Evolutionary conservation across 2,888 invertebrate species (phyloP).

Genomic region (Platerodrilus igneus): DNA sequence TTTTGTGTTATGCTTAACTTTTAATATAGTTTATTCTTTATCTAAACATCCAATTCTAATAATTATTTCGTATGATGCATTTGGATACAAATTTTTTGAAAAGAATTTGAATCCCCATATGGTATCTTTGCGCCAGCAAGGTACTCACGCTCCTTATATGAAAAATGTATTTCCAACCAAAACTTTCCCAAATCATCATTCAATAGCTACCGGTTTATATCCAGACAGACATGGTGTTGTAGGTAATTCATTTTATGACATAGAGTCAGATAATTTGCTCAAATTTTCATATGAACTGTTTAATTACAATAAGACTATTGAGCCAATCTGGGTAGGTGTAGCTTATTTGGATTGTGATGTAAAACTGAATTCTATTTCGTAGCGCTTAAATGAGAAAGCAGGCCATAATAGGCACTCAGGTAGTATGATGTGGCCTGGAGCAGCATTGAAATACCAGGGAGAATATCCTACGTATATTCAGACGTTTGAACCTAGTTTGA

Average conservation of each 20-base stretch:
- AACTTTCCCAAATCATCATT: constrained; percentile 71
- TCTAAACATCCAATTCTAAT: constrained; percentile 52
- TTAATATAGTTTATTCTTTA: constrained; percentile 32
- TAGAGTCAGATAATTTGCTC: constrained; percentile 38
- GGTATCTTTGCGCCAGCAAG: constrained; percentile 51
- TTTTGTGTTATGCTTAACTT: constrained; percentile 14
- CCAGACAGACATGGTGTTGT: constrained; percentile 66
- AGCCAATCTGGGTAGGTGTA: constrained; percentile 57
- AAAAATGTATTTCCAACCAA: constrained; percentile 63
- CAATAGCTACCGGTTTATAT: constrained; percentile 65
- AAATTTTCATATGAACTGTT: constrained; percentile 49
- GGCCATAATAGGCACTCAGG: constrained; percentile 56
- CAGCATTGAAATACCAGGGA: constrained; percentile 51
- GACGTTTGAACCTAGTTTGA: constrained; percentile 44
- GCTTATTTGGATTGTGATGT: not conserved
- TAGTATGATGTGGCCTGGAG: constrained; percentile 69
- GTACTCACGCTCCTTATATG: constrained; percentile 57
- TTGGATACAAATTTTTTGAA: constrained; percentile 62
- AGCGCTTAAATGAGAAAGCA: constrained; percentile 56
- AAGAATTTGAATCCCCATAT: constrained; percentile 56
- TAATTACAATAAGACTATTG: constrained; percentile 52
- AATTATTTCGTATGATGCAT: constrained; percentile 67
- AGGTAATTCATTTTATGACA: constrained; percentile 59
- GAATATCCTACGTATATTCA: constrained; percentile 48
- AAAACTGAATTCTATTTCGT: constrained; percentile 13